Percentiles rank a stretch among this genome's conserved stretches.
These are phyloP conservation scores for Steinernema carpocapsae DNA, from an alignment of 2,888 invertebrate genomes.

Conservation along the genomic window DNA sequence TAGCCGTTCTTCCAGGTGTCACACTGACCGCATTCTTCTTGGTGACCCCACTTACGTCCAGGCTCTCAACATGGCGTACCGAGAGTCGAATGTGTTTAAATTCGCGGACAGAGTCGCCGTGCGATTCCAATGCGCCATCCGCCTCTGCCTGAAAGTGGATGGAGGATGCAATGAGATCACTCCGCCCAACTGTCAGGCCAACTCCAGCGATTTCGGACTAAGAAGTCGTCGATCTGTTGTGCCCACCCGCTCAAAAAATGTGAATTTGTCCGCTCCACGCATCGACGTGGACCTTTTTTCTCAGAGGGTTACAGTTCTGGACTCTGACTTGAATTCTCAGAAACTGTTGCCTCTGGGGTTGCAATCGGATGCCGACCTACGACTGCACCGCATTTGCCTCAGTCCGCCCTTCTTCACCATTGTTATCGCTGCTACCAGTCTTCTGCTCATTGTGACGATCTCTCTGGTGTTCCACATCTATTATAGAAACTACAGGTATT, in stretches of 20 bases:
- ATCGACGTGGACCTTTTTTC: constrained; percentile 65
- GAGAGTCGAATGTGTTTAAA: constrained; percentile 69
- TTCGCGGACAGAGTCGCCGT: constrained; percentile 68
- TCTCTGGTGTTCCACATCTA: constrained; percentile 40
- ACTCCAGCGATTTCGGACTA: not conserved
- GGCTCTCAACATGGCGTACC: constrained; percentile 68
- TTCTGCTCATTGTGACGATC: constrained; percentile 39
- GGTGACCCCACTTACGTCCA: constrained; percentile 69
- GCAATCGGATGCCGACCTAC: not conserved
- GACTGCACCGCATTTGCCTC: constrained; percentile 39
- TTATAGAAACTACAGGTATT: constrained; percentile 39
- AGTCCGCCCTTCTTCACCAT: constrained; percentile 41
- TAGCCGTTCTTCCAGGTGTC: constrained; percentile 58
- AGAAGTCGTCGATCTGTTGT: not conserved
- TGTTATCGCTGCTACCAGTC: constrained; percentile 37
- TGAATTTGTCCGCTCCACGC: not conserved
- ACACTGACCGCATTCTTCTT: constrained; percentile 63
- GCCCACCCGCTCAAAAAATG: not conserved
- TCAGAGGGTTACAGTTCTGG: constrained; percentile 67
- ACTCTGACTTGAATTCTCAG: constrained; percentile 49
- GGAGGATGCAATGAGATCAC: constrained; percentile 68
- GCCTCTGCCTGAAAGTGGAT: constrained; percentile 66
- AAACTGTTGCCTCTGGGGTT: not conserved
- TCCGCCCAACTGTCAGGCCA: constrained; percentile 40
- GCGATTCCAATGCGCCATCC: constrained; percentile 68